Base-by-base conservation (phyloP, 2,113 vertebrate genomes). In the Ciconia boyciana region DNA sequence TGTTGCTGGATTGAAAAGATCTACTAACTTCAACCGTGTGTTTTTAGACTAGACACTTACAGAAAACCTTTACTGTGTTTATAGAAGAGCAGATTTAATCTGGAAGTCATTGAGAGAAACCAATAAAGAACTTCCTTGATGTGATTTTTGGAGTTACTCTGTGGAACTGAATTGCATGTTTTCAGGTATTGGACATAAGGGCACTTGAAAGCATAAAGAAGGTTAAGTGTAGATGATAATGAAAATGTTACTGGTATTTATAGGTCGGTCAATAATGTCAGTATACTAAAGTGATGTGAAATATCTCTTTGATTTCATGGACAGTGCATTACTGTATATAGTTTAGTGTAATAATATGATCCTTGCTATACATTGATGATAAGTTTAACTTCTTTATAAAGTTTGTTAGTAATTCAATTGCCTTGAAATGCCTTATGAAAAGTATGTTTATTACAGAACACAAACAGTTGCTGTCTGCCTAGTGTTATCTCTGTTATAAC, bases 61-160 rank as follows among this genome's bases (percentile, higher is more conserved):
- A 80, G 71, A 94, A 95, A 74, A 26, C 58, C 54, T 80, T 91
- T 88, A 31, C 75, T 76, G 41, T 79, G 49, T 88, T 91, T 86
- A 88, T 70, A 60, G 79, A 88, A 83, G 54, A 90, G 55, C 54
- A 86, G 58, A 74, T 69, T 90, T 93, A 86, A 69, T 96, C 82
- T 97, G 96, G 92, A 95, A 97, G 82, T 85, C 92, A 92, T 96
- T 86, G 93, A 93, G 46, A 77, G 43, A 95, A 94, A 88, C 61
- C 58, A 93, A 90, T 96, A 83, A 97, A 91, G 78, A 77, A 85
- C 32, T 93, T 96, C 94, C 78, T 83, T 90, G 36, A 83, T 91
- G 66, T 91, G 78, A 93, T 90, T 94, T 96, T 91, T 89, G 39
- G 74, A 90, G 44, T 88, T 90, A 93, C 46, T 77, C 66, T 75